These are phyloP conservation scores for Onychomys torridus DNA, from an alignment of 2,797 vertebrate genomes.

Conservation along the genomic window DNA sequence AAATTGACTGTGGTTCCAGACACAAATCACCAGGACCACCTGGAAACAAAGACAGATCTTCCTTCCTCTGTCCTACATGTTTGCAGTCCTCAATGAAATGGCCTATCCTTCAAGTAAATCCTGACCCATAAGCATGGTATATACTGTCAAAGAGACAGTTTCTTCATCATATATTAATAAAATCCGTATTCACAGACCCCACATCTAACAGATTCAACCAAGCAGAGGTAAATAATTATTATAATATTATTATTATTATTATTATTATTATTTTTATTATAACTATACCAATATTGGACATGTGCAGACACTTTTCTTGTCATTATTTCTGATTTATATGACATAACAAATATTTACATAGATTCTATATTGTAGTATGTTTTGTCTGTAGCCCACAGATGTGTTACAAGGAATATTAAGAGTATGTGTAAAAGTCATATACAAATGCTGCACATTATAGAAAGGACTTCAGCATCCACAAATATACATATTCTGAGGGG, in stretches of 20 bases:
- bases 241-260: too few species aligned
- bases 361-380: not conserved
- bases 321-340: not conserved
- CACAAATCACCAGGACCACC: not conserved
- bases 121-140: not conserved
- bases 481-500: not conserved
- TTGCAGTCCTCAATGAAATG: not conserved
- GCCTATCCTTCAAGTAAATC: not conserved
- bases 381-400: not conserved
- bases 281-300: not conserved
- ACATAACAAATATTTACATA: not conserved
- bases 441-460: not conserved
- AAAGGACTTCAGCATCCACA: not conserved
- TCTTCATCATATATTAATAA: not conserved
- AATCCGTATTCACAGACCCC: not conserved
- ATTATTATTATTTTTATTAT: too few species aligned
- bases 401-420: not conserved
- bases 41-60: conserved; percentile 25
- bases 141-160: not conserved
- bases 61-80: not conserved
- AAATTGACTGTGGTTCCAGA: not conserved
- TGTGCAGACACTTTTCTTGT: not conserved
- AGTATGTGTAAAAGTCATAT: not conserved
- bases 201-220: not conserved
- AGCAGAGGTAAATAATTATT: not conserved